These are phyloP conservation scores for Helicorthomorpha holstii DNA, from an alignment of 1,140 invertebrate genomes.

Conservation along the genomic window DNA sequence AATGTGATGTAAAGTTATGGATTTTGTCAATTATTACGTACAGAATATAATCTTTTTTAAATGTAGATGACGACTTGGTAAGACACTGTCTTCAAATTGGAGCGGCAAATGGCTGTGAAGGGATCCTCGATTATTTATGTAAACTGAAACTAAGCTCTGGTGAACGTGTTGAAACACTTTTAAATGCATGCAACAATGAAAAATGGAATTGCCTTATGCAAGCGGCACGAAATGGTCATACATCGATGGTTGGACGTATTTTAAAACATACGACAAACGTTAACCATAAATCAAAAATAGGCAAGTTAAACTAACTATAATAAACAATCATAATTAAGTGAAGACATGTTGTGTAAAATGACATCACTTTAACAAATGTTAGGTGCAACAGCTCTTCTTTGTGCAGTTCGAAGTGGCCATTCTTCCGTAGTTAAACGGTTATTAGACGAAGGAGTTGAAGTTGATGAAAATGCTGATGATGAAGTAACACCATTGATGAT, in stretches of 20 bases:
- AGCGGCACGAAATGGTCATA: slow-evolving; percentile 24
- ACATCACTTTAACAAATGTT: not conserved
- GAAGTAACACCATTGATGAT: slow-evolving; percentile 23
- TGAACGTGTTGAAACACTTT: too few species aligned
- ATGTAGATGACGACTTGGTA: too few species aligned
- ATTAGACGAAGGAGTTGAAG: slow-evolving; percentile 22
- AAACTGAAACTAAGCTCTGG: too few species aligned
- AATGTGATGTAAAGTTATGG: too few species aligned
- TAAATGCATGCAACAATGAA: too few species aligned
- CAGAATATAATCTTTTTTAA: too few species aligned
- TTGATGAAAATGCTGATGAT: slow-evolving; percentile 12
- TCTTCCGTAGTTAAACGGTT: slow-evolving; percentile 20
- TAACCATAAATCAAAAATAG: slow-evolving; percentile 14
- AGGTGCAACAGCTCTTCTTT: slow-evolving; percentile 20
- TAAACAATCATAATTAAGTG: not conserved
- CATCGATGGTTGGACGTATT: slow-evolving; percentile 19
- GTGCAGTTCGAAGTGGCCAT: slow-evolving; percentile 25
- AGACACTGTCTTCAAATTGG: too few species aligned
- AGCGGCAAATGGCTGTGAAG: too few species aligned
- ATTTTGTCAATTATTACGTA: too few species aligned
- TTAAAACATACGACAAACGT: slow-evolving; percentile 23
- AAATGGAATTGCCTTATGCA: slow-evolving; percentile 28
- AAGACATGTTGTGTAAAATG: not conserved
- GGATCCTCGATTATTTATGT: too few species aligned
- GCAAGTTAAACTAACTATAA: not conserved